Conservation (phyloP, 2,888 invertebrate species). For the Rugalucina vietnamica region DNA sequence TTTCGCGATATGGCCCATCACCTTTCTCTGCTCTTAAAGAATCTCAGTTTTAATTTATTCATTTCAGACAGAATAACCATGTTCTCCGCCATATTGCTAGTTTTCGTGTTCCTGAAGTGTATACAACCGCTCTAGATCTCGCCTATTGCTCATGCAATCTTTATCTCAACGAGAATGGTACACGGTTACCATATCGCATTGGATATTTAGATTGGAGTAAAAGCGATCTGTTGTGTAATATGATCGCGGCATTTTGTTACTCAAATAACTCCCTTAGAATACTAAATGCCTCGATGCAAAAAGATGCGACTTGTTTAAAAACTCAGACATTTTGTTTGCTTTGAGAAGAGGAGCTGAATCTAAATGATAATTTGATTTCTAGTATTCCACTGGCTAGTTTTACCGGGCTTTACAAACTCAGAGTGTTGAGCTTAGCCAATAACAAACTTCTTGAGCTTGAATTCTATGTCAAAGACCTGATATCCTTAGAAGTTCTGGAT, state of each 20-base stretch:
- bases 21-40: too few species aligned
- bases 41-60: too few species aligned
- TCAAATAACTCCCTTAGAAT: background rate
- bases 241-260: background rate
- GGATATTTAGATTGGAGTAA: background rate
- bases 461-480: background rate
- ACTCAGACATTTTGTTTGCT: background rate
- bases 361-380: background rate
- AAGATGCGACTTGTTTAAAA: background rate
- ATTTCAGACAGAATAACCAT: too few species aligned
- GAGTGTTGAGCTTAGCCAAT: background rate
- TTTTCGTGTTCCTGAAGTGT: too few species aligned
- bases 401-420: background rate
- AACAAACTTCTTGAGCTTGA: background rate
- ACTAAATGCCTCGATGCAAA: background rate
- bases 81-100: too few species aligned
- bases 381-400: background rate
- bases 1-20: too few species aligned
- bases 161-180: too few species aligned
- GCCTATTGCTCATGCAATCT: too few species aligned
- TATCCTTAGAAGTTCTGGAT: background rate
- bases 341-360: background rate
- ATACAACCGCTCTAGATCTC: too few species aligned
- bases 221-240: background rate
- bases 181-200: background rate